Percentiles rank a stretch among this genome's conserved stretches.
Conservation (phyloP, 2,888 invertebrate genomes). For the Pocota personata region DNA sequence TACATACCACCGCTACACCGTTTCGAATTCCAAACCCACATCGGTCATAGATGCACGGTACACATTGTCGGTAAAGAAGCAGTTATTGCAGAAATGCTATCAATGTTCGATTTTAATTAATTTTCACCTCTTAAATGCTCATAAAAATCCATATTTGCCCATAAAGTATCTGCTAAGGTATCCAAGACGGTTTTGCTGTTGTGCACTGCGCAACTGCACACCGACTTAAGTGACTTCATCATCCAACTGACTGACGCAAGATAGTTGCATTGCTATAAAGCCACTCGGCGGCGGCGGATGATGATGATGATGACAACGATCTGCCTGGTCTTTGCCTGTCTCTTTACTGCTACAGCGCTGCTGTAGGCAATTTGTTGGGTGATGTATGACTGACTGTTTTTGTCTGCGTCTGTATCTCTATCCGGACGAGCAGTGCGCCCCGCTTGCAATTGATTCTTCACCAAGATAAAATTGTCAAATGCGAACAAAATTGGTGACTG, state of each 20-base stretch:
- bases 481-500: slow-evolving; percentile 66
- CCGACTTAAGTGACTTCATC: slow-evolving; percentile 48
- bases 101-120: slow-evolving; percentile 69
- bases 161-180: not conserved
- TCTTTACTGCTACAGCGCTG: not conserved
- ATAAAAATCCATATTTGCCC: slow-evolving; percentile 72
- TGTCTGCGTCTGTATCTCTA: slow-evolving; percentile 60
- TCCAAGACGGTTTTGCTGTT: too few species aligned
- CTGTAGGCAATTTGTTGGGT: slow-evolving; percentile 70
- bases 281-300: not conserved
- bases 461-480: slow-evolving; percentile 71
- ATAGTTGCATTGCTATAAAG: slow-evolving; percentile 19
- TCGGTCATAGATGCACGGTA: not conserved
- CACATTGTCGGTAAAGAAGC: not conserved
- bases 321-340: slow-evolving; percentile 18
- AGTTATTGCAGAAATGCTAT: slow-evolving; percentile 63
- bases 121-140: slow-evolving; percentile 73
- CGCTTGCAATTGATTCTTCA: slow-evolving; percentile 66
- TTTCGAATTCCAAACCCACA: slow-evolving; percentile 29
- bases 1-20: slow-evolving; percentile 30
- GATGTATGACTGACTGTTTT: slow-evolving; percentile 72
- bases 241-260: slow-evolving; percentile 48
- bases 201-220: not conserved
- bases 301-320: slow-evolving; percentile 65
- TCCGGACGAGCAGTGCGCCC: slow-evolving; percentile 36